Evolutionary conservation across 2,888 invertebrate genomes (phyloP).

Genomic region (Notodonta dromedarius): DNA sequence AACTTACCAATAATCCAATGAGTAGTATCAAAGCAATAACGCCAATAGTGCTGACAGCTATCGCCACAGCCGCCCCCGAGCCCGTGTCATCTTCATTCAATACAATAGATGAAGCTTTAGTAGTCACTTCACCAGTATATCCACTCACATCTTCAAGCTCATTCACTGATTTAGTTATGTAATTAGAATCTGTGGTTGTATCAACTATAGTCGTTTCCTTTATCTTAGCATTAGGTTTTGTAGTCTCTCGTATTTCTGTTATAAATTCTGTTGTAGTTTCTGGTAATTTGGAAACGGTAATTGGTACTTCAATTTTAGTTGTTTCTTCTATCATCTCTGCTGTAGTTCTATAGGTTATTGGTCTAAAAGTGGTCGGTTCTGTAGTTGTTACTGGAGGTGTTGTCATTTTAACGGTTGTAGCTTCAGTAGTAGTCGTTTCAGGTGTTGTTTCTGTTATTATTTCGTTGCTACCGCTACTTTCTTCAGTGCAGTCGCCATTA

Average conservation of each 20-base stretch:
- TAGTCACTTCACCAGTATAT: constrained; percentile 63
- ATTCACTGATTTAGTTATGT: constrained; percentile 54
- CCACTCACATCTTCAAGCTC: constrained; percentile 60
- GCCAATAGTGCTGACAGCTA: constrained; percentile 92
- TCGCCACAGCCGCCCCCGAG: constrained; percentile 90
- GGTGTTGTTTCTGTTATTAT: constrained; percentile 46
- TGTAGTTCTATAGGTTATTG: constrained; percentile 7
- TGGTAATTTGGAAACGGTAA: not conserved
- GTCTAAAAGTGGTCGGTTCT: constrained; percentile 15
- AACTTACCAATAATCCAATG: constrained; percentile 90
- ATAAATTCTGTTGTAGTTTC: not conserved
- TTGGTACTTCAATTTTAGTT: constrained; percentile 18
- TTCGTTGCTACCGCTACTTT: constrained; percentile 67
- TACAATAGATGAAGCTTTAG: constrained; percentile 61
- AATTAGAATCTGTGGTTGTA: constrained; percentile 46
- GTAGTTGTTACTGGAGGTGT: constrained; percentile 19
- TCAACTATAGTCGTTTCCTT: constrained; percentile 50
- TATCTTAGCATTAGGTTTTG: constrained; percentile 44
- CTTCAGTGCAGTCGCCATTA: constrained; percentile 46
- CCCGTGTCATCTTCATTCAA: constrained; percentile 69
- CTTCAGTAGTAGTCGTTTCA: constrained; percentile 29
- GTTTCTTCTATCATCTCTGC: constrained; percentile 13
- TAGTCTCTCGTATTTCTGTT: constrained; percentile 37
- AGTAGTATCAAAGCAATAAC: constrained; percentile 90
- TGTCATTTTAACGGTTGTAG: constrained; percentile 13